Percentiles rank a stretch among this genome's conserved stretches.
These are phyloP conservation scores for Petrocephalus schoutedeni DNA, from an alignment of 2,797 vertebrate genomes.

Conservation along the genomic window DNA sequence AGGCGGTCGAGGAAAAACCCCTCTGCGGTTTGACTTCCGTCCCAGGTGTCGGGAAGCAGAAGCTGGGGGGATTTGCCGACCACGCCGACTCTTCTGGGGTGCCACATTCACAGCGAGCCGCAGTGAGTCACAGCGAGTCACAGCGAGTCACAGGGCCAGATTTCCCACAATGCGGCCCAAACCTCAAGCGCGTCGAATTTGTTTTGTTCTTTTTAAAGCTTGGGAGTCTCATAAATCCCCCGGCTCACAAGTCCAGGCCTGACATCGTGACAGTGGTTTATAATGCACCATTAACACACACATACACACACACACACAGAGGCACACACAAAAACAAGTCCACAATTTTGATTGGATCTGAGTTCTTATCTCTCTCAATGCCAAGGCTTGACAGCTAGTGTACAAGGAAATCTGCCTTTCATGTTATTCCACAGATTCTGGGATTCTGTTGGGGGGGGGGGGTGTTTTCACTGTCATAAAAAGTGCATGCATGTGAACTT, in stretches of 20 bases:
- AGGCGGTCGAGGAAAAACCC: background rate
- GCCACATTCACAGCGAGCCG: background rate
- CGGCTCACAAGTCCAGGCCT: constrained; percentile 45
- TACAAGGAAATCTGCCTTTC: background rate
- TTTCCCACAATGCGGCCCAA: constrained; percentile 1
- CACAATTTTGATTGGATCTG: background rate
- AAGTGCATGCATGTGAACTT: background rate
- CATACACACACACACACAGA: background rate
- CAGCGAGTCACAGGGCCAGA: background rate
- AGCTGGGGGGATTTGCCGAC: background rate
- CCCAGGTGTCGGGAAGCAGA: background rate
- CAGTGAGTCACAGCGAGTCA: background rate
- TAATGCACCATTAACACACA: constrained; percentile 17
- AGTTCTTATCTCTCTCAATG: background rate
- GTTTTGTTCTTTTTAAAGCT: constrained; percentile 5
- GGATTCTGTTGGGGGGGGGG: background rate
- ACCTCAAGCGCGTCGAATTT: background rate
- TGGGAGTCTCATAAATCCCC: constrained; percentile 8
- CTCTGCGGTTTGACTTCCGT: background rate
- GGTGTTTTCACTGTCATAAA: background rate
- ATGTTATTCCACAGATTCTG: background rate
- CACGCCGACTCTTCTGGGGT: background rate
- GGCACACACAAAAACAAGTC: background rate
- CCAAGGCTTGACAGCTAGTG: background rate
- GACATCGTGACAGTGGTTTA: constrained; percentile 19